Evolutionary conservation across 2,113 vertebrate genomes (phyloP).

Genomic region (Dromiciops gliroides): DNA sequence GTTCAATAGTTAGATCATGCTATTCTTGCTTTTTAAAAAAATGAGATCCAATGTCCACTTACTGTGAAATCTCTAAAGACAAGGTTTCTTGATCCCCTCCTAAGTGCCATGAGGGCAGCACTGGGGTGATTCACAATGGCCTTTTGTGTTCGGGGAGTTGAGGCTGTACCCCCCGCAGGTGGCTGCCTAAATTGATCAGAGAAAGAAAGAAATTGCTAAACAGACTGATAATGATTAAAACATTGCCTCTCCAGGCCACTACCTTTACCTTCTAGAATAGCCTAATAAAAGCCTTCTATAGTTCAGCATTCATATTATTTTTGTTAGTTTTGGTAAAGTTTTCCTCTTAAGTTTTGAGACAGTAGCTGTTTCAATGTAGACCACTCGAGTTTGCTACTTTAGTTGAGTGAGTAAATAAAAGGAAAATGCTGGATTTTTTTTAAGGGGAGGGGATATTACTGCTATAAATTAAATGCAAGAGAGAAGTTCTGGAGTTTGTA

Average conservation of each 20-base stretch:
- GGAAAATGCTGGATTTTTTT: not conserved
- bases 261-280: not conserved
- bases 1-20: constrained; percentile 65
- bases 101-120: constrained; percentile 97
- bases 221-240: constrained; percentile 15
- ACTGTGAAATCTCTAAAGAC: constrained; percentile 99
- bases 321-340: constrained; percentile 35
- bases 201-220: constrained; percentile 44
- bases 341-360: not conserved
- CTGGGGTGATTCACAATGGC: constrained; percentile 98
- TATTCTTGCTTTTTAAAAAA: not conserved
- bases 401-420: not conserved
- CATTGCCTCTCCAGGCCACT: not conserved
- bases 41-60: constrained; percentile 78
- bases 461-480: not conserved
- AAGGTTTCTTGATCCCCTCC: constrained; percentile 97
- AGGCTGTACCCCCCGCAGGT: constrained; percentile 85
- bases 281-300: constrained; percentile 2
- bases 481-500: not conserved
- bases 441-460: too few species aligned
- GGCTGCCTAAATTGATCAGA: constrained; percentile 86
- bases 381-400: not conserved
- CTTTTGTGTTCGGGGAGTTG: constrained; percentile 93
- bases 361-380: not conserved
- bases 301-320: constrained; percentile 1